Conservation (phyloP, 1,140 invertebrate genomes). For the Onthophagus taurus region DNA sequence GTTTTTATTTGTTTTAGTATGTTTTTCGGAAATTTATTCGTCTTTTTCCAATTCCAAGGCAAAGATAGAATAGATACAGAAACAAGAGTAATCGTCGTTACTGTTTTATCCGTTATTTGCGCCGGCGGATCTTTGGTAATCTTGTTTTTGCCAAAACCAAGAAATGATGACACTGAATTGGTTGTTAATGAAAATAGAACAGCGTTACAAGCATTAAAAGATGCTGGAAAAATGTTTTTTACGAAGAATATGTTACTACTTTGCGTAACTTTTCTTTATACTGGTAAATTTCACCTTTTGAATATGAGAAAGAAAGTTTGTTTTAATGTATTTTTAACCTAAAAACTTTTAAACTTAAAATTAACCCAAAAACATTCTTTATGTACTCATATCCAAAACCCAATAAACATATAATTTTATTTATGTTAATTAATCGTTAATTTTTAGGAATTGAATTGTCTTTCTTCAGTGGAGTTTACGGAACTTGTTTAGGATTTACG, state of each 20-base stretch:
- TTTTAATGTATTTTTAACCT: too few species aligned
- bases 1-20: too few species aligned
- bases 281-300: too few species aligned
- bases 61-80: slow-evolving; percentile 52
- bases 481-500: slow-evolving; percentile 81
- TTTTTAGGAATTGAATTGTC: slow-evolving; percentile 77
- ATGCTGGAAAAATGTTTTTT: slow-evolving; percentile 64
- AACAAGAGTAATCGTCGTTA: slow-evolving; percentile 64
- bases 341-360: too few species aligned
- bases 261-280: slow-evolving; percentile 81
- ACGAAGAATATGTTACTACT: slow-evolving; percentile 79
- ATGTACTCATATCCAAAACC: too few species aligned
- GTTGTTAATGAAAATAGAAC: slow-evolving; percentile 46
- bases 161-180: slow-evolving; percentile 43
- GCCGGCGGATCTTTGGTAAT: slow-evolving; percentile 61
- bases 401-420: not conserved
- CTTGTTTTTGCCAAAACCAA: slow-evolving; percentile 47
- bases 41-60: slow-evolving; percentile 81
- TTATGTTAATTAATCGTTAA: not conserved
- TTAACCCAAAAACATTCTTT: too few species aligned
- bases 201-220: slow-evolving; percentile 57
- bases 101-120: slow-evolving; percentile 59
- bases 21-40: slow-evolving; percentile 89
- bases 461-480: slow-evolving; percentile 93
- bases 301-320: too few species aligned